Base-by-base conservation (phyloP, 2,797 vertebrate genomes). In the Hephaestus fuliginosus region DNA sequence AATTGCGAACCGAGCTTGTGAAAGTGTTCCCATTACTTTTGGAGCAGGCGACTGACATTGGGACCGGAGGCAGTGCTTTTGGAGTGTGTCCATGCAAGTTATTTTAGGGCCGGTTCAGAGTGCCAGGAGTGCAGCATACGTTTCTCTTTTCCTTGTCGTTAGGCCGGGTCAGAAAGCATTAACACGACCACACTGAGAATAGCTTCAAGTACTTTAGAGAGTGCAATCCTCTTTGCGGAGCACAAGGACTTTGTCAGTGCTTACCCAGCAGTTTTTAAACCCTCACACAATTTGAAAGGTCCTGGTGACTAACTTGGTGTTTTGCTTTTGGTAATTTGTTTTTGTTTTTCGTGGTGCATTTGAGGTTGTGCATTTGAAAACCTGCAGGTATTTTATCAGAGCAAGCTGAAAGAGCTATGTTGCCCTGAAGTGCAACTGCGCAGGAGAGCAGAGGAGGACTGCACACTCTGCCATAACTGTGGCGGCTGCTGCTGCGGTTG, bases 221-320 rank as follows among this genome's bases (percentile, higher is more conserved):
- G 81, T 76, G 62, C 89, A 92, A 94, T 93, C 92, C 91, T 93
- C 92, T 93, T 95, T 92, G 81, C 81, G 65, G 76, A 71, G 83
- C 70, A 81, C 74, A 85, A 70, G 83, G 89, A 88, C 88, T 83
- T 90, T 84, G 86, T 72, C 69, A 28, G 70, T 88, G 91, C 90
- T 88, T 81, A 88, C 78, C 85, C 15, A 82, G 87, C 90, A 86
- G 64, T 82, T 92, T 88, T 58, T 81, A 88, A 89, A 88, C 77
- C 80, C 55, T 74, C 51, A 53, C 75, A 83, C 76, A 60, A 55
- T 61, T 73, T 49, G 22, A 68, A 53, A 81, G 44, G 8, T 71
- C 20, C 25, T 10, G 46, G 28, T 62, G 33, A 75, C 67, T 43
- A 20, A 36, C 60, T 76, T 58, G 30, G 10, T 53, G 3, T 52